A percentile compares a stretch with the other conserved stretches of the same genome.
These are phyloP conservation scores for Scaptomyza tumidula DNA, from an alignment of 2,888 invertebrate genomes.

Conservation along the genomic window DNA sequence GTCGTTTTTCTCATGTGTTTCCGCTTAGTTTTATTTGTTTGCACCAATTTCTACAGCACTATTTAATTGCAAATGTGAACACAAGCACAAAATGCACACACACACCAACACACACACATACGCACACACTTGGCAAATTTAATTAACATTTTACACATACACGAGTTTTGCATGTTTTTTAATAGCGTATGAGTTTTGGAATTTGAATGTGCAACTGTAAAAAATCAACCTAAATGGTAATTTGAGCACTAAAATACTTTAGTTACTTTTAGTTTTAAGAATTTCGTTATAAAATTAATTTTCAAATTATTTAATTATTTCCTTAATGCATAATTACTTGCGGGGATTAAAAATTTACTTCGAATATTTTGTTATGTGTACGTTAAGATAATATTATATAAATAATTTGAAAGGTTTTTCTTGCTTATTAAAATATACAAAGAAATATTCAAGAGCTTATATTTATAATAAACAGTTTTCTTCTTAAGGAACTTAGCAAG, in stretches of 20 bases:
- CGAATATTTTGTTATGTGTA: no score
- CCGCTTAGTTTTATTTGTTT: constrained; percentile 19
- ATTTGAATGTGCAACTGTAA: not conserved
- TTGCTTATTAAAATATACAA: no score
- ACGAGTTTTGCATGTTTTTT: not conserved
- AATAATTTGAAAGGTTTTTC: no score
- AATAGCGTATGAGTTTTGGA: not conserved
- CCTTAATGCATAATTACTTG: no score
- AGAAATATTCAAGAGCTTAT: no score
- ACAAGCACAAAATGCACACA: not conserved
- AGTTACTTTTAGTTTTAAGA: not conserved
- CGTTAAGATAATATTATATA: no score
- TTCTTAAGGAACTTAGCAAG: no score
- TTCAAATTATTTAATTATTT: no score
- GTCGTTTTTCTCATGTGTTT: constrained; percentile 16
- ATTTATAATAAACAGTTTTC: no score
- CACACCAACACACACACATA: not conserved
- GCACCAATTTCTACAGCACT: constrained; percentile 1
- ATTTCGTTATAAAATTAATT: no score
- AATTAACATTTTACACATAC: constrained; percentile 50
- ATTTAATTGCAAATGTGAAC: constrained; percentile 40
- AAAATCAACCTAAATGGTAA: not conserved
- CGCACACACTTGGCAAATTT: constrained; percentile 41
- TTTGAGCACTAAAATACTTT: not conserved
- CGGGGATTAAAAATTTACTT: no score